Percentiles rank a stretch among this genome's conserved stretches.
Conservation (phyloP, 2,888 invertebrate genomes). For the Chironomus tentans region DNA sequence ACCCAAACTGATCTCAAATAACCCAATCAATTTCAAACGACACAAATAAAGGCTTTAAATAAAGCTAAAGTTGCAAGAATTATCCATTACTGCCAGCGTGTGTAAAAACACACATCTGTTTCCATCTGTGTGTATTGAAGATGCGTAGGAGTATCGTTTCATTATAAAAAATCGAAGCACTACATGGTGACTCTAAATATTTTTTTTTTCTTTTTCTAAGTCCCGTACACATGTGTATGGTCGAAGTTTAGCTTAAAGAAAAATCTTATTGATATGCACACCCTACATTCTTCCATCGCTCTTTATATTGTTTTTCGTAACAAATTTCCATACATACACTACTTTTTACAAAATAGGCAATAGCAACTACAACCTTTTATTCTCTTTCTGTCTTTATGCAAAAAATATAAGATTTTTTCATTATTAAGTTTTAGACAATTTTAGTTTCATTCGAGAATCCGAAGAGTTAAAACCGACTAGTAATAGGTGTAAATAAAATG, state of each 20-base stretch:
- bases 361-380: background rate
- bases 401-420: background rate
- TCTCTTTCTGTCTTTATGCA: background rate
- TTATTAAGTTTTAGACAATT: background rate
- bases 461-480: background rate
- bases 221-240: background rate
- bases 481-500: conserved; percentile 32
- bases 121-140: background rate
- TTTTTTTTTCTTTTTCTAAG: background rate
- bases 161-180: background rate
- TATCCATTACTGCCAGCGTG: background rate
- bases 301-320: background rate
- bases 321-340: background rate
- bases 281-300: background rate
- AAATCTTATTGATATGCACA: background rate
- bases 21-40: no score
- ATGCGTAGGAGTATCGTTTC: conserved; percentile 1
- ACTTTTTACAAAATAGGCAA: conserved; percentile 3
- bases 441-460: background rate
- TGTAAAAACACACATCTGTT: background rate
- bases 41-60: background rate
- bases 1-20: no score
- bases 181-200: background rate
- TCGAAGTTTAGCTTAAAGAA: no score
- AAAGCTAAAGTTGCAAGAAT: conserved; percentile 1